A percentile compares a stretch with the other conserved stretches of the same genome.
Conservation (phyloP, 2,113 vertebrate genomes). For the Clinocottus analis region DNA sequence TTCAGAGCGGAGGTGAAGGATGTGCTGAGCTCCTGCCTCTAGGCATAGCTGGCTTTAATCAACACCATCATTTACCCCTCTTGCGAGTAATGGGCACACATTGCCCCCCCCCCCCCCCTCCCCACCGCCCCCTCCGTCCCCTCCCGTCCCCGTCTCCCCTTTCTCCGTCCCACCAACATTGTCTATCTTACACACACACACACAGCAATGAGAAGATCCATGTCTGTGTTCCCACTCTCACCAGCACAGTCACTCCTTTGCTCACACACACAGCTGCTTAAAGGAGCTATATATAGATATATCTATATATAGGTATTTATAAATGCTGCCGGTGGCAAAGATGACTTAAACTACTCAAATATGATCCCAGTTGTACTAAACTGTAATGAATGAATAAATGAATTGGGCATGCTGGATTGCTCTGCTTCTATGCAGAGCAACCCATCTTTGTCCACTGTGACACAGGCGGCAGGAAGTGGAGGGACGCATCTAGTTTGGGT, state of each 20-base stretch:
- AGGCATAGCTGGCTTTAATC: slow-evolving; percentile 80
- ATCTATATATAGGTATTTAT: background rate
- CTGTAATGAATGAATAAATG: background rate
- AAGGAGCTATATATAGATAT: background rate
- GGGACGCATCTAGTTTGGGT: slow-evolving; percentile 15
- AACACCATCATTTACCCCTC: slow-evolving; percentile 62
- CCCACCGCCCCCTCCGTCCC: no score
- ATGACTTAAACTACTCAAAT: background rate
- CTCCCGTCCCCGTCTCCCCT: no score
- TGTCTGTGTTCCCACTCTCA: background rate
- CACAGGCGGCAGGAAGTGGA: background rate
- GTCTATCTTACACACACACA: slow-evolving; percentile 27
- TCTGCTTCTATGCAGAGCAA: background rate
- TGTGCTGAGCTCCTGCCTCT: slow-evolving; percentile 21
- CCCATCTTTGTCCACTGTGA: slow-evolving; percentile 16
- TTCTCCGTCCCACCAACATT: slow-evolving; percentile 9
- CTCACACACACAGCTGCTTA: background rate
- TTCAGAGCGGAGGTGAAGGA: slow-evolving; percentile 50
- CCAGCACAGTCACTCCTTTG: background rate
- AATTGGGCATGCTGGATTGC: background rate
- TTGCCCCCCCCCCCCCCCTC: slow-evolving; percentile 59
- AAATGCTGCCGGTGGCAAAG: background rate
- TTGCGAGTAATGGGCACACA: slow-evolving; percentile 67
- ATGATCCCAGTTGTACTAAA: background rate
- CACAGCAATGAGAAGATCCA: slow-evolving; percentile 18